phyloP scores from a whole-genome alignment of 2,888 invertebrate species.

The Pandemis heparana region DNA sequence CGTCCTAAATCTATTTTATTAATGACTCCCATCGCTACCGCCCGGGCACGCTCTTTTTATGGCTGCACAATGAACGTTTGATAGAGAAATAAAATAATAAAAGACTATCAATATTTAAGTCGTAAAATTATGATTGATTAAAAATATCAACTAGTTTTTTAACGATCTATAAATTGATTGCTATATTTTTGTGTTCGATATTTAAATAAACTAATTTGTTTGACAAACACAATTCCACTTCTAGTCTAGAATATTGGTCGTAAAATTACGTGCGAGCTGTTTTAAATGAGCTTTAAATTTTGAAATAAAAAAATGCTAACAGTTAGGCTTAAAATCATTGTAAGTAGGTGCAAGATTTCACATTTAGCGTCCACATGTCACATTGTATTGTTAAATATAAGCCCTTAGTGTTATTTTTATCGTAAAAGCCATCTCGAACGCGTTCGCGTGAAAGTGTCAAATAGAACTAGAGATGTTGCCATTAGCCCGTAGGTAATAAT shows the following conservation, averaged over 20 bases:
- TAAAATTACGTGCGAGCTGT: background rate
- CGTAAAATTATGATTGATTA: constrained; percentile 35
- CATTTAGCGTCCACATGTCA: too few relatives aligned
- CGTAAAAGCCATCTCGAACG: too few relatives aligned
- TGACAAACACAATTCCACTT: background rate
- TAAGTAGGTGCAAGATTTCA: too few relatives aligned
- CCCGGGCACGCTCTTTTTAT: constrained; percentile 56
- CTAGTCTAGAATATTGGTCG: background rate
- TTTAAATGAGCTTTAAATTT: background rate
- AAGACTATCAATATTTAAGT: constrained; percentile 45
- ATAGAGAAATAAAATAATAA: constrained; percentile 53
- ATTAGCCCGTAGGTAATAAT: too few relatives aligned
- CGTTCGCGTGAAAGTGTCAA: too few relatives aligned
- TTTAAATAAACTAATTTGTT: constrained; percentile 11
- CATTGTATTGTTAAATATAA: too few relatives aligned
- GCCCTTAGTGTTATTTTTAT: too few relatives aligned
- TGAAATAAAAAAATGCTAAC: too few relatives aligned
- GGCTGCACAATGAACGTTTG: constrained; percentile 50
- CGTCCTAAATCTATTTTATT: constrained; percentile 70
- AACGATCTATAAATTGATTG: constrained; percentile 16
- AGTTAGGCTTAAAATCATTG: too few relatives aligned
- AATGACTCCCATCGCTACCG: constrained; percentile 66
- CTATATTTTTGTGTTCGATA: background rate
- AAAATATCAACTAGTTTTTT: constrained; percentile 23
- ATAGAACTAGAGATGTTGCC: too few relatives aligned